Evolutionary conservation across 30 jellyfish, hydroid and myxozoan species (phyloP), one percentile per base, ranked within the genome.

Genomic region (Clytia hemisphaerica): DNA sequence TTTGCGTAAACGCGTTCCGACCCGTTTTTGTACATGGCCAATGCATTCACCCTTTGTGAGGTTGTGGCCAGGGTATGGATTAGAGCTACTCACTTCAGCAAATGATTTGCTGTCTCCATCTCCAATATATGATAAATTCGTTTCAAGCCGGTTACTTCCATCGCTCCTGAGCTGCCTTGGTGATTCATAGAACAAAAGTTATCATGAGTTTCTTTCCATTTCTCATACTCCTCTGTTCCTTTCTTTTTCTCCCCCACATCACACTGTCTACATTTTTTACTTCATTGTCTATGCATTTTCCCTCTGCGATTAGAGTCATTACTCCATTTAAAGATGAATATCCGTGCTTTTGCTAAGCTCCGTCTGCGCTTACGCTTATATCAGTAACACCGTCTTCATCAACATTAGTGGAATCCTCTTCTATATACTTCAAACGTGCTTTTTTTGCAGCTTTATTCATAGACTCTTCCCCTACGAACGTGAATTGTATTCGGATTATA

Each of bases 21-120:
- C 64, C 12, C 88, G 93, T 42, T 79, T 79, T 62, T 79, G 93
- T 6, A 79, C 80, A 30, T 79, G 80, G n/a, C 93, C 86, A 36
- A 79, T 63, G 58, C 93, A 69, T 61, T 79, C 85, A n/a, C 84
- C 75, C 49, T 79, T 69, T 32, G 73, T 54, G 18, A 79, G 42
- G 33, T 40, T 68, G 31, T 38, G 60, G 14, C 83, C 93, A 35
- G 80, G 80, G 32, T 69, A 77, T 47, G 83, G 91, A 44, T 62
- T 53, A 28, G 82, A 14, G 1, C 36, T 57, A 16, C 34, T 48
- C 21, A 63, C 71, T 59, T 77, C 80, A 34, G 10, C 51, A 65
- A 37, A 77, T 6, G 71, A 50, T 47, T 58, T 33, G 63, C 69
- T 30, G 47, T 55, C 80, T 27, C 73, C 80, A 73, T 73, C 85